These are phyloP conservation scores for Cydia amplana DNA, from an alignment of 1,140 invertebrate genomes.

Conservation along the genomic window DNA sequence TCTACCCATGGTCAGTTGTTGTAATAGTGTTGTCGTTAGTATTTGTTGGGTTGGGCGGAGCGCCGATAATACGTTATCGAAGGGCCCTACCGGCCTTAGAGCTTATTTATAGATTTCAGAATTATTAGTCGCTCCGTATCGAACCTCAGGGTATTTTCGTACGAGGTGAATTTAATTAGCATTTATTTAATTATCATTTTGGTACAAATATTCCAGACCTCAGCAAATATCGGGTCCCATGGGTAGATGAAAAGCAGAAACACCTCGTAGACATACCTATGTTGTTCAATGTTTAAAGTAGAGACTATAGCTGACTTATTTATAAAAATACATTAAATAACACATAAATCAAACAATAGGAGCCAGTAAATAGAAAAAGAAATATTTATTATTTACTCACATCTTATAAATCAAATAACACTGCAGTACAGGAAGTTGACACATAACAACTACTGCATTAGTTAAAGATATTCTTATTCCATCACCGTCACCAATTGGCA, in stretches of 20 bases:
- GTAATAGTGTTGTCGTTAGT: neutral
- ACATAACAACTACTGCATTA: neutral
- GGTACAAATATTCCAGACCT: neutral
- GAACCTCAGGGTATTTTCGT: neutral
- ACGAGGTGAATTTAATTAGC: neutral
- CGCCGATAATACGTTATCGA: neutral
- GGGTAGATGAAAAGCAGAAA: no score
- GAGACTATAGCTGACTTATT: no score
- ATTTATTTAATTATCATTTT: neutral
- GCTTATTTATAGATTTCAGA: slow-evolving; percentile 9
- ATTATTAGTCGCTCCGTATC: neutral
- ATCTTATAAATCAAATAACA: neutral
- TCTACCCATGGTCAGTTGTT: neutral
- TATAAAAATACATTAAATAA: neutral
- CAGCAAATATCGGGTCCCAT: no score
- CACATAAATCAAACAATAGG: neutral
- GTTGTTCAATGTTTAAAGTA: no score
- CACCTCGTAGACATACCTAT: no score
- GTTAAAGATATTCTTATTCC: neutral
- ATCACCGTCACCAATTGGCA: neutral
- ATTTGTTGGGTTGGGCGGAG: neutral
- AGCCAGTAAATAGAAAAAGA: neutral
- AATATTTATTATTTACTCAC: neutral
- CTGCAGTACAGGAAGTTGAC: neutral
- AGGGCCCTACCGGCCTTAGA: neutral